Conservation (phyloP, 2,797 vertebrate genomes). For the Bucorvus abyssinicus region DNA sequence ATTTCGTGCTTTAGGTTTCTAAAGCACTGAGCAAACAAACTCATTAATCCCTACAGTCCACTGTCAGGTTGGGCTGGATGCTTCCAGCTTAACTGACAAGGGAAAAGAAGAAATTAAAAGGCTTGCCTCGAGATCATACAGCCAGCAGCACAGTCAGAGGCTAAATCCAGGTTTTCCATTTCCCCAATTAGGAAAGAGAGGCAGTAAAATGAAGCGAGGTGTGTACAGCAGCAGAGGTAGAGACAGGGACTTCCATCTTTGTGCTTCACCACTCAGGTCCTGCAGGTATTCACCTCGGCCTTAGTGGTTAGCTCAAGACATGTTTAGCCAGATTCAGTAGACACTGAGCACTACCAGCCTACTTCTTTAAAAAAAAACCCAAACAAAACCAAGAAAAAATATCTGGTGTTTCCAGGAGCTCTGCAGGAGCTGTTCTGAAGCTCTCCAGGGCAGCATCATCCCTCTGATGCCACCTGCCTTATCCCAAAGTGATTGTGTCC, state of each 20-base stretch:
- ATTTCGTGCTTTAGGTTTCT: conserved; percentile 32
- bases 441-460: background rate
- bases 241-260: background rate
- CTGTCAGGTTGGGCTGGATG: background rate
- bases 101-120: conserved; percentile 20
- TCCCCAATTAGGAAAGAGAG: background rate
- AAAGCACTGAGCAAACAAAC: conserved; percentile 6
- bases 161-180: background rate
- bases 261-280: background rate
- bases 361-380: background rate
- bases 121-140: background rate
- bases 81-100: conserved; percentile 3
- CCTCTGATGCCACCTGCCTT: background rate
- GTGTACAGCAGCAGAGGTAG: accelerated
- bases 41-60: background rate
- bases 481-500: background rate
- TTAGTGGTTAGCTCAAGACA: background rate
- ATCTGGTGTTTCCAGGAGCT: background rate
- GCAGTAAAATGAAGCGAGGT: background rate
- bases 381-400: background rate
- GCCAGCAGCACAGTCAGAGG: background rate
- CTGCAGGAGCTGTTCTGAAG: background rate
- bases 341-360: background rate
- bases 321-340: background rate
- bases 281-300: accelerated